phyloP scores from a whole-genome alignment of 2,888 invertebrate species.

The Itoplectis maculator region DNA sequence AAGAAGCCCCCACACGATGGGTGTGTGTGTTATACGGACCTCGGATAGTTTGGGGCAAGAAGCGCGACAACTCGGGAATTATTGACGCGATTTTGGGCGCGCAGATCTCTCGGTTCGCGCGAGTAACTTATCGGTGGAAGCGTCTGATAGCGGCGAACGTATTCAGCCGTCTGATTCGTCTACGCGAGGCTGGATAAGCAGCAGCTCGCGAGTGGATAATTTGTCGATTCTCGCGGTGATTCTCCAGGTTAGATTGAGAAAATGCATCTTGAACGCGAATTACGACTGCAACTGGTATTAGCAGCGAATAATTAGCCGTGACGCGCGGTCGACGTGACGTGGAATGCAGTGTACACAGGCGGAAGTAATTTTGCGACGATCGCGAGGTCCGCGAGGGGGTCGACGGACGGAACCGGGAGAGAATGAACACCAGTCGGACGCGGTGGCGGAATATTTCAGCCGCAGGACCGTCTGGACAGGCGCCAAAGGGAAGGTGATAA shows the following conservation, averaged over 20 bases:
- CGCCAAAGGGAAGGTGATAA: not conserved
- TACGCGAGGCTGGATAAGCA: too few relatives aligned
- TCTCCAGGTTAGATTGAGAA: too few relatives aligned
- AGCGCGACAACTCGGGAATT: conserved; percentile 21
- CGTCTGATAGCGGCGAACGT: not conserved
- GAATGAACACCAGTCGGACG: not conserved
- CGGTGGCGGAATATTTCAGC: conserved; percentile 18
- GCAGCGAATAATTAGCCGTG: too few relatives aligned
- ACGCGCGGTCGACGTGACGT: not conserved
- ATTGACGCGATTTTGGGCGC: conserved; percentile 12
- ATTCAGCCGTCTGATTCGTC: too few relatives aligned
- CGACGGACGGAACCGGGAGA: conserved; percentile 10
- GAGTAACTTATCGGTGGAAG: not conserved
- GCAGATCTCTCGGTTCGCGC: not conserved
- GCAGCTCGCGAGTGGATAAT: too few relatives aligned
- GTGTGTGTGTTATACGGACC: not conserved
- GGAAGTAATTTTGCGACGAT: not conserved
- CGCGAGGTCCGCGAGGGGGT: not conserved
- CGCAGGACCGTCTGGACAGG: not conserved
- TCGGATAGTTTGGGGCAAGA: conserved; percentile 33
- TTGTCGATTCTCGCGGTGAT: too few relatives aligned
- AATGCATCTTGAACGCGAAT: too few relatives aligned
- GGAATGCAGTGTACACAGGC: not conserved
- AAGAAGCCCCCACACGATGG: too few relatives aligned
- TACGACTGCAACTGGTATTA: too few relatives aligned